Evolutionary conservation across 2,888 invertebrate species (phyloP), one percentile per base, ranked within the genome.

Genomic region (Agelastica alni): DNA sequence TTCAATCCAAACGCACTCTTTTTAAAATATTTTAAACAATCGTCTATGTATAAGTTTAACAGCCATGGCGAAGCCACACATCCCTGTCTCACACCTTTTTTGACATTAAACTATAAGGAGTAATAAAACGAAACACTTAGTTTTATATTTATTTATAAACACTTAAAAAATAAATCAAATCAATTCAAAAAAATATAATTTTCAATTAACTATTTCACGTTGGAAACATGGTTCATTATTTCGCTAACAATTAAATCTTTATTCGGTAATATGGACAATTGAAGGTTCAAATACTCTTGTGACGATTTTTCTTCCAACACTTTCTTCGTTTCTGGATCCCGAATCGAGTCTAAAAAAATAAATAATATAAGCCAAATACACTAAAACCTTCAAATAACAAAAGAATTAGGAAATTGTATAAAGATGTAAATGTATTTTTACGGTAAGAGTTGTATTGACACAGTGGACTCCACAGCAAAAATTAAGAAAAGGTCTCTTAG

Each of bases 161-260:
- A n/a, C n/a, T n/a, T n/a, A n/a, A n/a, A n/a, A 39, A 39, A 39
- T 39, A 39, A 39, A 55, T 55, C 45, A 51, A 44, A 55, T 56
- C 41, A 56, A 56, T 56, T 51, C 34, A 56, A 58, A 14, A 56
- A 64, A 32, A 70, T 64, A 60, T 64, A 70, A 26, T 54, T 55
- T 62, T 69, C 62, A 30, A 69, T 52, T 58, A 70, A 69, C 26
- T 53, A 32, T 47, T 71, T 67, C 16, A 71, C 57, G 54, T 71
- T 63, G 32, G 51, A 37, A 31, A 69, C 51, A 34, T 62, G 55
- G 12, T 56, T 56, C 41, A 70, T 59, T 32, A 67, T 53, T 45
- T 67, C 61, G 31, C 48, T 48, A 32, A 71, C 13, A 46, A 69
- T 62, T 30, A 59, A 51, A 6, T 53, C 56, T 37, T 64, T 62